phyloP scores from a whole-genome alignment of 2,888 invertebrate species.

The Celastrina argiolus region DNA sequence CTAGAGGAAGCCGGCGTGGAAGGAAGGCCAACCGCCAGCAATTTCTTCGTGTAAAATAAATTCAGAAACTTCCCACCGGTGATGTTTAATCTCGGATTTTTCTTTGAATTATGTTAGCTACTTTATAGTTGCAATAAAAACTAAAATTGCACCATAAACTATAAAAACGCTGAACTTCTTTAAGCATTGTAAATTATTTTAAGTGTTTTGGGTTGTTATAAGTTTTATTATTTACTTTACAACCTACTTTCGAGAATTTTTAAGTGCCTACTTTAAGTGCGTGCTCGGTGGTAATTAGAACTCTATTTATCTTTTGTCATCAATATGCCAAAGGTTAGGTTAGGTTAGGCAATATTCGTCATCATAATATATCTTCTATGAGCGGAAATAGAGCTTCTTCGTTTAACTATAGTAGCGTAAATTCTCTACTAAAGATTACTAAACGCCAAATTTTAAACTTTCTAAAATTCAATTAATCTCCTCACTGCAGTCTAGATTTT shows the following conservation, averaged over 20 bases:
- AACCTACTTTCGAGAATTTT: slow-evolving; percentile 3
- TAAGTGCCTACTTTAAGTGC: not conserved
- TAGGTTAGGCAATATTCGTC: not conserved
- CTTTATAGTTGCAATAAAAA: slow-evolving; percentile 36
- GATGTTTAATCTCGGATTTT: slow-evolving; percentile 41
- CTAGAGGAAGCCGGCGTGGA: slow-evolving; percentile 41
- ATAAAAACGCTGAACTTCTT: slow-evolving; percentile 15
- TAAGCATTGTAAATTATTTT: slow-evolving; percentile 10
- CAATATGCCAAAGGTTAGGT: not conserved
- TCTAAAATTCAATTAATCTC: not conserved
- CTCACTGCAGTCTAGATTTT: not conserved
- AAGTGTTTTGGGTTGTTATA: slow-evolving; percentile 8
- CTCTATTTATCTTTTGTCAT: not conserved
- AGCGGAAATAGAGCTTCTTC: too few relatives aligned
- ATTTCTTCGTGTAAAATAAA: slow-evolving; percentile 43
- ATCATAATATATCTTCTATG: too few relatives aligned
- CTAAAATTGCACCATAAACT: slow-evolving; percentile 28
- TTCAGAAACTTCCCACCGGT: slow-evolving; percentile 39
- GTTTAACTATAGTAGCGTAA: too few relatives aligned
- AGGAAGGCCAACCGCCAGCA: slow-evolving; percentile 44
- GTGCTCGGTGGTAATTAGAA: not conserved
- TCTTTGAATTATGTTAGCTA: slow-evolving; percentile 54
- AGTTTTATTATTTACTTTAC: slow-evolving; percentile 8
- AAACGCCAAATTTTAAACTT: too few relatives aligned
- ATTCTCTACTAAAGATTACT: too few relatives aligned